Conservation (phyloP, 2,113 vertebrate species). For the Limanda limanda region DNA sequence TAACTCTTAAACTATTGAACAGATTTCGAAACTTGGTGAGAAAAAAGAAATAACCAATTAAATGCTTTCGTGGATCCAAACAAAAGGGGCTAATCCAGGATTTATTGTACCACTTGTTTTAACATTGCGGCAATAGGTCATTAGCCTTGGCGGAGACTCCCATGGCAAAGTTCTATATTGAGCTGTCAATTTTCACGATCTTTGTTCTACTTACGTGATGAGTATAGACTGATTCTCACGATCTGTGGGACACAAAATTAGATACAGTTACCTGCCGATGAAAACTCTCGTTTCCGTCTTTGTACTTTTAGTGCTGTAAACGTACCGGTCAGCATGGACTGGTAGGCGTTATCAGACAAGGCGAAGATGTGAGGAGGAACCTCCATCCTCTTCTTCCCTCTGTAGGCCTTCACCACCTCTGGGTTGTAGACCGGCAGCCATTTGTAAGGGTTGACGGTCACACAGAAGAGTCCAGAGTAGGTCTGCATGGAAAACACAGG, state of each 20-base stretch:
- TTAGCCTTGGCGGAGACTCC: too few species aligned
- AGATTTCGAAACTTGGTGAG: too few species aligned
- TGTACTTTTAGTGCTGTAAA: neutral
- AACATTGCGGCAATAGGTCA: too few species aligned
- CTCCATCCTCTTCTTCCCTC: constrained; percentile 90
- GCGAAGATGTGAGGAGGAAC: constrained; percentile 91
- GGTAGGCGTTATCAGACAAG: constrained; percentile 89
- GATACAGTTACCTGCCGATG: neutral
- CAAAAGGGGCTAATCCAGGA: too few species aligned
- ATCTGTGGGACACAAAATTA: constrained; percentile 68
- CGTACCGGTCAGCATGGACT: constrained; percentile 88
- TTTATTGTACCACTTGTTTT: too few species aligned
- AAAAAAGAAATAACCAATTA: too few species aligned
- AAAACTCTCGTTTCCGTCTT: neutral
- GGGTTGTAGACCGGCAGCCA: constrained; percentile 85
- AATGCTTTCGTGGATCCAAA: too few species aligned
- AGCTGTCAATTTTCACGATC: too few species aligned
- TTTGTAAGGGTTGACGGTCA: constrained; percentile 81
- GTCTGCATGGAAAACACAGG: constrained; percentile 70
- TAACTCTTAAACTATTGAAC: neutral
- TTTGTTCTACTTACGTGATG: constrained; percentile 80
- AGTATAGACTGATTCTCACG: constrained; percentile 86
- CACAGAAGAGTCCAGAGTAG: constrained; percentile 84
- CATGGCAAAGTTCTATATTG: too few species aligned
- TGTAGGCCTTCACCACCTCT: constrained; percentile 80